Conservation (phyloP, 2,888 invertebrate species). For the Galeruca laticollis region DNA sequence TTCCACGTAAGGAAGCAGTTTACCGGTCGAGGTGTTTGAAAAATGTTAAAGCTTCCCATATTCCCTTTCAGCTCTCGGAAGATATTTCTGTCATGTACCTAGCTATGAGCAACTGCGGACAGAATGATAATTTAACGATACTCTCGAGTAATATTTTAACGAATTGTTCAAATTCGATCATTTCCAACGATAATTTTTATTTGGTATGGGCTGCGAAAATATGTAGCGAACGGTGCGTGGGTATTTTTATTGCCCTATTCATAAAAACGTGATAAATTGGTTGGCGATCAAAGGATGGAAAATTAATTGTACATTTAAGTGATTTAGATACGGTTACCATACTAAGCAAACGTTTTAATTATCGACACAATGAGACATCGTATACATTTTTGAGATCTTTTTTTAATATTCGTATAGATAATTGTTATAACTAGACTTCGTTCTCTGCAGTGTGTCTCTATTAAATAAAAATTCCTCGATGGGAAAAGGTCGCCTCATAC, state of each 20-base stretch:
- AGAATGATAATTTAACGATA: conserved; percentile 48
- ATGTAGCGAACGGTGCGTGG: conserved; percentile 25
- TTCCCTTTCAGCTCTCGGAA: conserved; percentile 33
- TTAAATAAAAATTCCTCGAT: too few relatives aligned
- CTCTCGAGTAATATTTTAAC: conserved; percentile 42
- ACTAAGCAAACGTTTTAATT: conserved; percentile 4
- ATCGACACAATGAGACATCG: background rate
- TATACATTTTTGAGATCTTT: background rate
- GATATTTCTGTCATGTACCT: conserved; percentile 42
- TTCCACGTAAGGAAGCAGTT: conserved; percentile 38
- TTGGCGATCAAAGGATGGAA: conserved; percentile 15
- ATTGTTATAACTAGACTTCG: background rate
- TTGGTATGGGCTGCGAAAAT: conserved; percentile 37
- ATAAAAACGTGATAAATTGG: conserved; percentile 31
- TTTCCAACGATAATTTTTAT: conserved; percentile 37
- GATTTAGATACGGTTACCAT: background rate
- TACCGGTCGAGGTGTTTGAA: conserved; percentile 52
- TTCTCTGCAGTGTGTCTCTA: too few relatives aligned
- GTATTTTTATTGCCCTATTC: conserved; percentile 37
- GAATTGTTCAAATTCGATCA: conserved; percentile 44
- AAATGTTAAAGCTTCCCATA: conserved; percentile 48
- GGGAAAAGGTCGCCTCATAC: too few relatives aligned
- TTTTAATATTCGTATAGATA: too few relatives aligned
- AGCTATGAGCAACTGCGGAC: conserved; percentile 38
- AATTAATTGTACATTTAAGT: background rate